Base-by-base conservation (phyloP, 1,140 invertebrate genomes). In the Chrysoperla carnea region DNA sequence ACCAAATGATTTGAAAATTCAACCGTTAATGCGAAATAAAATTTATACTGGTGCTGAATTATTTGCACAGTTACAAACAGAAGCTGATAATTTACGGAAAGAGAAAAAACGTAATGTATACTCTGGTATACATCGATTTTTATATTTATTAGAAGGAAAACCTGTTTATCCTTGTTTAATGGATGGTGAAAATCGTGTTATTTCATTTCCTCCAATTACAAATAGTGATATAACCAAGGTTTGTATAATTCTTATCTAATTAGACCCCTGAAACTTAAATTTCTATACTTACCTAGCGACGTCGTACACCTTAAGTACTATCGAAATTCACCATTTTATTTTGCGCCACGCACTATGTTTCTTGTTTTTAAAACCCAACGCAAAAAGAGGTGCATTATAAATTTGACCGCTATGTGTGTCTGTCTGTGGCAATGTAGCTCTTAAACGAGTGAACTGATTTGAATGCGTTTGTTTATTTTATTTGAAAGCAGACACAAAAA, bases 141-240 rank as follows among this genome's bases (percentile, higher is more conserved):
- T 89, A 37, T 78, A 85, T 54, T 52, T 87, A 17, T 54, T 89
- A 33, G 81, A 84, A 59, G 79, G 78, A 37, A 82, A 84, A 57
- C 55, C 66, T 6, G 49, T 72, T 9, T 87, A 77, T 57, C 78
- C 83, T 0, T 85, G 76, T 54, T 54, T 88, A 23, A 44, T 75
- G 41, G 77, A 83, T 58, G 55, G 61, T 8, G 61, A 61, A 13
- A 65, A 67, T 4, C 66, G 64, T 43, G 78, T 84, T 1, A 76
- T 89, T 47, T 86, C 83, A 14, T 81, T 89, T 55, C 84, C 84
- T 40, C 84, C 84, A 1, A 81, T 89, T 37, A 86, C 83, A 11
- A 88, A 88, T 58, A 74, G 78, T 50, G 80, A 86, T 36, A 62
- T 72, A 47, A 79, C 82, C 4, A 87, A 86, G 65, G 78, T 80